Evolutionary conservation across 2,113 vertebrate species (phyloP).

Genomic region (Hyperoodon ampullatus): DNA sequence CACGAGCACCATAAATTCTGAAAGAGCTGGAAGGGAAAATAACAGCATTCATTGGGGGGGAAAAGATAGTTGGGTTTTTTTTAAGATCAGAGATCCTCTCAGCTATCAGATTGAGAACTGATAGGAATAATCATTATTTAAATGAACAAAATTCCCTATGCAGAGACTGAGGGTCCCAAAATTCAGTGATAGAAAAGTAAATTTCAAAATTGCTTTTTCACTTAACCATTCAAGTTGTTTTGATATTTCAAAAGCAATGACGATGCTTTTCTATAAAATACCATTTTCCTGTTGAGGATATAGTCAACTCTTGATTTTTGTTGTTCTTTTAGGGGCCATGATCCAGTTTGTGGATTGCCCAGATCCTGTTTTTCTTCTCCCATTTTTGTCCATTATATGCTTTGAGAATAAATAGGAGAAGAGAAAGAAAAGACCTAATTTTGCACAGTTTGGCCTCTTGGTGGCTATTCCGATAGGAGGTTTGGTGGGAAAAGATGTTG

Average conservation of each 20-base stretch:
- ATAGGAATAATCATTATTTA: conserved; percentile 53
- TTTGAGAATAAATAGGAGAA: conserved; percentile 29
- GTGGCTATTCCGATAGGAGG: conserved; percentile 39
- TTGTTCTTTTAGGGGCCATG: background rate
- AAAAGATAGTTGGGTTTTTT: conserved; percentile 1
- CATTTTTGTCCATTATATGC: background rate
- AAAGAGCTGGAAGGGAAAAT: background rate
- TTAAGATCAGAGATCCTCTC: conserved; percentile 47
- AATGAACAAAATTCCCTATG: conserved; percentile 13
- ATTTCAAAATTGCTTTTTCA: conserved; percentile 61
- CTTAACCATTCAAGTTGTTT: conserved; percentile 29
- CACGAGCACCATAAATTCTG: background rate
- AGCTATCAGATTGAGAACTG: conserved; percentile 40
- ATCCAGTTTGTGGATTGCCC: conserved; percentile 72
- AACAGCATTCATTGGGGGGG: background rate
- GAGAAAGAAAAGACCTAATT: conserved; percentile 9
- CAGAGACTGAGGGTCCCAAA: conserved; percentile 56
- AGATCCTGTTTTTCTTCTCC: conserved; percentile 38
- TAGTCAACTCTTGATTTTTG: conserved; percentile 73
- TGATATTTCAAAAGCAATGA: background rate
- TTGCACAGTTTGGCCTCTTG: conserved; percentile 2
- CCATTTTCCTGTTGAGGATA: conserved; percentile 55
- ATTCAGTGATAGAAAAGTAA: conserved; percentile 58
- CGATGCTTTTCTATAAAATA: background rate
- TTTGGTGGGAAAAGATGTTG: conserved; percentile 1